Evolutionary conservation across 2,113 vertebrate species (phyloP).

Genomic region (Edolisoma coerulescens): DNA sequence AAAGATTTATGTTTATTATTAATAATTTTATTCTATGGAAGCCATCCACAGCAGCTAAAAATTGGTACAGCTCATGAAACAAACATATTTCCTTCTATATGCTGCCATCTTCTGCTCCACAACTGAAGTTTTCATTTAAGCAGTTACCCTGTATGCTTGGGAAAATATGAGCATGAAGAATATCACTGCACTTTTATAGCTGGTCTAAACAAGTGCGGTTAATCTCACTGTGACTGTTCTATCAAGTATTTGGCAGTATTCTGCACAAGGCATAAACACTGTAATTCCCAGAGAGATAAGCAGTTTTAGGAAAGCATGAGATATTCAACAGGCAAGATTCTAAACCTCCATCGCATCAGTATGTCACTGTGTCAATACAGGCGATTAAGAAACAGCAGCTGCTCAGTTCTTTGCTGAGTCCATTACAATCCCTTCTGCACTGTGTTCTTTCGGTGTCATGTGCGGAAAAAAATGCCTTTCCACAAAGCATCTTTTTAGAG

Average conservation of each 20-base stretch:
- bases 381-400: not conserved
- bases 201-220: not conserved
- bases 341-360: not conserved
- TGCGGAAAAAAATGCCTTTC: not conserved
- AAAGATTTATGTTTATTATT: not conserved
- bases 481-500: not conserved
- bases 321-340: not conserved
- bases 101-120: conserved; percentile 56
- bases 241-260: not conserved
- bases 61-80: not conserved
- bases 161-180: not conserved
- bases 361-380: not conserved
- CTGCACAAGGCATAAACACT: not conserved
- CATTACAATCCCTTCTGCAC: not conserved
- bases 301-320: not conserved
- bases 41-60: not conserved
- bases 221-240: not conserved
- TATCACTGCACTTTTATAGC: not conserved
- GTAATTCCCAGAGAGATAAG: not conserved
- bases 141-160: not conserved
- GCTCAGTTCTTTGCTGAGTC: not conserved
- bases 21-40: not conserved
- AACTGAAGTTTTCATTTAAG: not conserved
- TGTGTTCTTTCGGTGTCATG: not conserved
- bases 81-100: conserved; percentile 22